These are phyloP conservation scores for Alces alces DNA, from an alignment of 2,113 vertebrate species.

Conservation along the genomic window DNA sequence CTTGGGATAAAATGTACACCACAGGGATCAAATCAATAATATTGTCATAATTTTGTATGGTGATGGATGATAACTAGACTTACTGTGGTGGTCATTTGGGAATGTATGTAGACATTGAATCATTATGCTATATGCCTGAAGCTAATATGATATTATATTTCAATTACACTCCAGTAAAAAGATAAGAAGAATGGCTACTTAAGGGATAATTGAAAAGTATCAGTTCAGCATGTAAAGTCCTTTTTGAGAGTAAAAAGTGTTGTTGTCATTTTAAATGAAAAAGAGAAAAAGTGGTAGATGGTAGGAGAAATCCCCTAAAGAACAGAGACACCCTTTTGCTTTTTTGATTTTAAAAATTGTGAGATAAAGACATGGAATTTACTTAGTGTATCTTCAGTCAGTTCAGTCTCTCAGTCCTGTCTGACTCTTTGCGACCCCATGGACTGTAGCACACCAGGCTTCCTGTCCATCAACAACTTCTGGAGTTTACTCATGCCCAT, in stretches of 20 bases:
- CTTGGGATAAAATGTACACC: not conserved
- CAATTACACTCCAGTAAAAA: not conserved
- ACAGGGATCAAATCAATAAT: not conserved
- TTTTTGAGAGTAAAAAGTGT: not conserved
- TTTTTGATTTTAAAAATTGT: not conserved
- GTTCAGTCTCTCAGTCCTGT: not conserved
- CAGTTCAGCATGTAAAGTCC: not conserved
- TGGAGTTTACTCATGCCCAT: not conserved
- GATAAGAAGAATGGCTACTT: not conserved
- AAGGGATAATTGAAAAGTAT: not conserved
- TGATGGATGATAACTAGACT: not conserved
- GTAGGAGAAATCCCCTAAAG: not conserved
- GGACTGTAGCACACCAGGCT: not conserved
- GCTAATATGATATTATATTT: not conserved
- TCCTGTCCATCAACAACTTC: not conserved
- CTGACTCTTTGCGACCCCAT: fast-evolving
- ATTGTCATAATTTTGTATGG: not conserved
- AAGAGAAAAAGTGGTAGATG: not conserved
- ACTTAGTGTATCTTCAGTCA: not conserved
- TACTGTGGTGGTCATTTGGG: not conserved
- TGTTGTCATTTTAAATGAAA: not conserved
- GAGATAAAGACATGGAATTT: not conserved
- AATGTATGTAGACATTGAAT: not conserved
- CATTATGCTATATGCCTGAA: not conserved
- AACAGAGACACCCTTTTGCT: not conserved